A percentile compares a stretch with the other conserved stretches of the same genome.
Conservation (phyloP, 2,888 invertebrate genomes). For the Tricholauxania praeusta region DNA sequence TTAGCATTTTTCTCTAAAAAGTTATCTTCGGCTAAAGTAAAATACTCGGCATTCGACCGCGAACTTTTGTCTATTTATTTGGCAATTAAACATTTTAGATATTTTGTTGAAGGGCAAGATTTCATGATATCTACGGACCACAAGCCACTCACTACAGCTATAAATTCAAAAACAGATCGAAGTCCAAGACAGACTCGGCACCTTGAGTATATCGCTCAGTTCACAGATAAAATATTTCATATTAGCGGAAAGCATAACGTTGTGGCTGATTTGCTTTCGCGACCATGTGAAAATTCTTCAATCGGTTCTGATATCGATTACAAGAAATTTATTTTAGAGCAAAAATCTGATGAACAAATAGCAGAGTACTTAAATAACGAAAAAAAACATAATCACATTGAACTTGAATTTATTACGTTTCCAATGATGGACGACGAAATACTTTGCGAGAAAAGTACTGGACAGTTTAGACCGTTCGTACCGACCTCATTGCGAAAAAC, state of each 20-base stretch:
- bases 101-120: not conserved
- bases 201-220: constrained; percentile 1
- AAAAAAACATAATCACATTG: not conserved
- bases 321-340: constrained; percentile 12
- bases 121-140: not conserved
- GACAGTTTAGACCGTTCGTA: no score
- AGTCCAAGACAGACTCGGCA: not conserved
- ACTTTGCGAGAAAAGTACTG: no score
- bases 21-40: no score
- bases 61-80: not conserved
- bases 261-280: no score
- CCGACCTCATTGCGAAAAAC: no score
- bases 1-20: constrained; percentile 10
- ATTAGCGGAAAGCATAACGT: no score
- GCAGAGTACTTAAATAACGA: constrained; percentile 3
- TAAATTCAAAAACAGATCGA: not conserved
- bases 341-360: constrained; percentile 32
- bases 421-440: no score
- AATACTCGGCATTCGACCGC: no score
- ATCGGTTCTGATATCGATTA: no score
- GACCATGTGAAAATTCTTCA: no score
- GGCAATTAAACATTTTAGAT: not conserved
- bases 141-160: not conserved
- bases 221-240: not conserved
- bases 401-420: no score